Evolutionary conservation across 35 echinoderm and acorn worm genomes (phyloP).

Genomic region (Heliocidaris tuberculata): DNA sequence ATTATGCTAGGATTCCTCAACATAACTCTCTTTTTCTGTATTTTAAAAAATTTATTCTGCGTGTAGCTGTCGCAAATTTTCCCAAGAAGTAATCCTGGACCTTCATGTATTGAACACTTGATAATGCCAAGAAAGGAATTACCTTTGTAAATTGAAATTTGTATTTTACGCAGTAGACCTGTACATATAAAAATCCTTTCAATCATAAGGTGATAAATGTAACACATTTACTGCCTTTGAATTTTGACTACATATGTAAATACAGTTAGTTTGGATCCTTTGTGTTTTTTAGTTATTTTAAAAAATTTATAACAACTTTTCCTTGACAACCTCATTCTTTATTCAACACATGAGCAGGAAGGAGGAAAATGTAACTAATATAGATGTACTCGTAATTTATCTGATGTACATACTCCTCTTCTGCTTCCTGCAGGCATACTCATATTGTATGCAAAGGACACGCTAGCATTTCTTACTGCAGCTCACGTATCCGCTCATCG

Average conservation of each 20-base stretch:
- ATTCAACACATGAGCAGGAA: not conserved
- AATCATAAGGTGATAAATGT: not conserved
- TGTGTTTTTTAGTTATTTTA: not conserved
- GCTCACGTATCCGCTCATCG: not conserved
- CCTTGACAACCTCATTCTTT: not conserved
- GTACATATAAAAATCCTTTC: not conserved
- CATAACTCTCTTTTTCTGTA: too few relatives aligned
- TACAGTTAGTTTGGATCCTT: not conserved
- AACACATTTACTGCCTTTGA: not conserved
- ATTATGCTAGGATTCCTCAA: too few relatives aligned
- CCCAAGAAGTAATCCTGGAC: not conserved
- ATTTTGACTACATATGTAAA: not conserved
- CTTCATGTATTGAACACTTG: not conserved
- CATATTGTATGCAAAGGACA: not conserved
- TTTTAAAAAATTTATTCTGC: too few relatives aligned
- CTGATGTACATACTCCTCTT: not conserved
- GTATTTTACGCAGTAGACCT: too few relatives aligned
- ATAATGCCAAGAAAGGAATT: not conserved
- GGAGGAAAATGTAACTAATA: not conserved
- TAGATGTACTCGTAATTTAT: not conserved
- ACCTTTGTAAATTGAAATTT: not conserved
- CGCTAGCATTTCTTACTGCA: not conserved
- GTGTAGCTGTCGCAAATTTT: too few relatives aligned
- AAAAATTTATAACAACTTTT: not conserved
- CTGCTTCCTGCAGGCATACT: not conserved